A percentile compares a stretch with the other conserved stretches of the same genome.
Evolutionary conservation across 2,113 vertebrate genomes (phyloP).

Genomic region (Mormyrus iriodes): DNA sequence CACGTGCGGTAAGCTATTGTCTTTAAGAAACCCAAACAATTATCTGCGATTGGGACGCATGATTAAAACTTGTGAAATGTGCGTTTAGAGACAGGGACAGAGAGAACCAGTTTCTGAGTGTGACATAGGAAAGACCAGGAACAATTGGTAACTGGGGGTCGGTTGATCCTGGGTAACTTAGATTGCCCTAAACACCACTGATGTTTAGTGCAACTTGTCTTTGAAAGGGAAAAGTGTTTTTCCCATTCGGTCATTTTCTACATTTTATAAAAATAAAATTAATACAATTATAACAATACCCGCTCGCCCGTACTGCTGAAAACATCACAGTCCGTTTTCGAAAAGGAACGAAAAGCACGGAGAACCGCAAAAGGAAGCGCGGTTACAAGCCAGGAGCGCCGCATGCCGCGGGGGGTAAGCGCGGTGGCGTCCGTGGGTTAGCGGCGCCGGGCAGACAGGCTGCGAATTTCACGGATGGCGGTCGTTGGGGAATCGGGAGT

Average conservation of each 20-base stretch:
- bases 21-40: background rate
- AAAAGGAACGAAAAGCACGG: background rate
- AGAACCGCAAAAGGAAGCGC: background rate
- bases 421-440: constrained; percentile 5
- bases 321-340: background rate
- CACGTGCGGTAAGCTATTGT: background rate
- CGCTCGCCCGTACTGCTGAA: background rate
- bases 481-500: constrained; percentile 35
- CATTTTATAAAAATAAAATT: background rate
- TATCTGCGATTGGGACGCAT: background rate
- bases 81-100: background rate
- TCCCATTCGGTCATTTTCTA: background rate
- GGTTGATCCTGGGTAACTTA: background rate
- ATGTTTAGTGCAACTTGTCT: background rate
- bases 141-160: background rate
- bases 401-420: constrained; percentile 14
- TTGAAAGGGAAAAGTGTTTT: background rate
- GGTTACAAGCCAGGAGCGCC: background rate
- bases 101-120: background rate
- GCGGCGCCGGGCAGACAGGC: constrained; percentile 44
- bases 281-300: background rate
- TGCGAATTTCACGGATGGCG: constrained; percentile 61
- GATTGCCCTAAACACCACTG: background rate
- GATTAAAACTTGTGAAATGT: background rate
- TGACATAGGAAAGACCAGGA: background rate